These are phyloP conservation scores for Tokudaia muenninki DNA, from an alignment of 2,797 vertebrate genomes.

Conservation along the genomic window DNA sequence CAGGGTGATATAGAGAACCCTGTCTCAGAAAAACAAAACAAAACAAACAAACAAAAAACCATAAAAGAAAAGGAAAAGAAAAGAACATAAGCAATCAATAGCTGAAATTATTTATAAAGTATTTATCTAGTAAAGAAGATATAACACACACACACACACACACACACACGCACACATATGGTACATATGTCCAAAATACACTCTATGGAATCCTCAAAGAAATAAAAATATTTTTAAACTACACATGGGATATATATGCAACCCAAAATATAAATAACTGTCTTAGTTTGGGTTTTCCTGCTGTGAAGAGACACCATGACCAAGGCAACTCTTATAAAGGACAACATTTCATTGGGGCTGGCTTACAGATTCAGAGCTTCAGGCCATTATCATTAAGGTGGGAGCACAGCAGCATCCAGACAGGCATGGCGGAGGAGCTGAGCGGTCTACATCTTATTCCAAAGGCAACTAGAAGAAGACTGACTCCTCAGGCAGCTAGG, in stretches of 20 bases:
- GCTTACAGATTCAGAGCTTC: neutral
- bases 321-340: neutral
- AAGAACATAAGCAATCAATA: neutral
- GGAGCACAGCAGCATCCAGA: neutral
- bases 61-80: neutral
- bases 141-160: too few relatives aligned
- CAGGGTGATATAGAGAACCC: neutral
- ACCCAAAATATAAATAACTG: neutral
- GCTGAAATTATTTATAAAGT: constrained; percentile 4
- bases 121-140: neutral
- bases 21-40: neutral
- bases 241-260: neutral
- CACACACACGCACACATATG: neutral
- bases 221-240: neutral
- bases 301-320: neutral
- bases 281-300: neutral
- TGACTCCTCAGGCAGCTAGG: neutral
- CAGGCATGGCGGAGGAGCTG: neutral
- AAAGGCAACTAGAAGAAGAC: neutral
- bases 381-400: neutral
- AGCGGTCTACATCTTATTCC: neutral
- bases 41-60: neutral
- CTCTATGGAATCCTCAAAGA: neutral
- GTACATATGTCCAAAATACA: neutral
- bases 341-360: neutral